Conservation (phyloP, 2,888 invertebrate genomes). For the Metopia argyrocephala region DNA sequence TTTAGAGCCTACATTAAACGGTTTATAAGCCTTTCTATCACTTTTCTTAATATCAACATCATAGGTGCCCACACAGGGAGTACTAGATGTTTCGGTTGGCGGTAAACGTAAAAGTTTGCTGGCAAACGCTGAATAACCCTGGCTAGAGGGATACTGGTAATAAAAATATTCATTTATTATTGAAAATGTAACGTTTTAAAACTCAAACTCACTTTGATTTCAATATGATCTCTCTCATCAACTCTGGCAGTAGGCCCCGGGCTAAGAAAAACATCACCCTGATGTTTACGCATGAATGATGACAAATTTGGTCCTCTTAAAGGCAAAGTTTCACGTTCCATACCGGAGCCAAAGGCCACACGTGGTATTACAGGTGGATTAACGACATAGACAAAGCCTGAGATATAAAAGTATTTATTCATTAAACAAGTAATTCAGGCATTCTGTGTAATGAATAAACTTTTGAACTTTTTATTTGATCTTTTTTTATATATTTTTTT, state of each 20-base stretch:
- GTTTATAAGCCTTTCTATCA: constrained; percentile 64
- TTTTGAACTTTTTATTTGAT: neutral
- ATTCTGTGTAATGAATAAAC: no score
- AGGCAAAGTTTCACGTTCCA: constrained; percentile 79
- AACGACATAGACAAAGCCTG: constrained; percentile 82
- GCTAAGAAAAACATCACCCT: constrained; percentile 70
- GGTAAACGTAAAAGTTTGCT: constrained; percentile 71
- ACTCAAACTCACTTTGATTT: constrained; percentile 68
- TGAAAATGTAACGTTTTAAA: neutral
- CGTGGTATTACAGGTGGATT: constrained; percentile 79
- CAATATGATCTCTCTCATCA: constrained; percentile 61
- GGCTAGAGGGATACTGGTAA: constrained; percentile 71
- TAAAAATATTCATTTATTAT: neutral
- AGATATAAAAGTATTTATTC: neutral
- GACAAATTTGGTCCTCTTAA: constrained; percentile 77
- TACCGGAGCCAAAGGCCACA: constrained; percentile 80
- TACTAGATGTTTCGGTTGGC: constrained; percentile 24
- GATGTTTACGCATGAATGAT: constrained; percentile 79
- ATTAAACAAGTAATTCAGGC: neutral
- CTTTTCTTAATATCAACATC: constrained; percentile 63
- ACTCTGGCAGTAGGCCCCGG: constrained; percentile 70
- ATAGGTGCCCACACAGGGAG: constrained; percentile 73
- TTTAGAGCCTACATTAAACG: constrained; percentile 69
- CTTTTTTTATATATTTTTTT: no score
- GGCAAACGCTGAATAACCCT: constrained; percentile 73